Base-by-base conservation (phyloP, 2,113 vertebrate genomes). In the Casuarius casuarius region DNA sequence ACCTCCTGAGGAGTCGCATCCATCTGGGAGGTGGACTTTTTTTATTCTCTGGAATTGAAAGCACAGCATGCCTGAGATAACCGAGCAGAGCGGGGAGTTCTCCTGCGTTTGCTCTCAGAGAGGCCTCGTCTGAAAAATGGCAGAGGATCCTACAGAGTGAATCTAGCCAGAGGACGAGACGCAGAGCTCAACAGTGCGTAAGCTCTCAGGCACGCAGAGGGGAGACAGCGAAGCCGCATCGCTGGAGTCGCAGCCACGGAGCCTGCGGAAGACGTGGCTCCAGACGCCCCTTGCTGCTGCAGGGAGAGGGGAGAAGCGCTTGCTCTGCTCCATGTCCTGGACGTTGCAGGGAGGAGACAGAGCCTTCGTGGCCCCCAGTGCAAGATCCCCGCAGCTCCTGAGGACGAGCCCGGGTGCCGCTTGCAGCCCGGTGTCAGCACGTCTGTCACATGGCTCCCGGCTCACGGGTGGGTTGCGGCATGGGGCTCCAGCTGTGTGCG, bases 401-500 rank as follows among this genome's bases (percentile, higher is more conserved):
- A n/a, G 12, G 9, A 11, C 46, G 44, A 75, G 49, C 26, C 42
- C 26, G 0, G 6, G 49, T n/a, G 51, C 59, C 2, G 0, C 46
- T n/a, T 9, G 4, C 66, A 68, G 49, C 38, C 56, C 17, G 4
- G 2, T 28, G 46, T 35, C 75, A 72, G n/a, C 1, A 1, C 5
- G 29, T 28, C 58, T 65, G 6, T 48, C 71, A n/a, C 0, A 5
- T 33, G 71, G 58, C 46, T n/a, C 33, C 16, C 2, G 1, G 62
- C 8, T 1, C 3, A 5, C 0, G 1, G 62, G 42, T 5, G 2
- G 1, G 1, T 10, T 48, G 72, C 35, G 51, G 12, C n/a, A 5
- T 7, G 3, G 7, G 21, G 58, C 46, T 31, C 29, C 40, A 13
- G 66, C 66, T 58, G 38, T 18, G 65, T 73, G 12, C 7, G 1